Base-by-base conservation (phyloP, 2,797 vertebrate species). In the Danio choprae region DNA sequence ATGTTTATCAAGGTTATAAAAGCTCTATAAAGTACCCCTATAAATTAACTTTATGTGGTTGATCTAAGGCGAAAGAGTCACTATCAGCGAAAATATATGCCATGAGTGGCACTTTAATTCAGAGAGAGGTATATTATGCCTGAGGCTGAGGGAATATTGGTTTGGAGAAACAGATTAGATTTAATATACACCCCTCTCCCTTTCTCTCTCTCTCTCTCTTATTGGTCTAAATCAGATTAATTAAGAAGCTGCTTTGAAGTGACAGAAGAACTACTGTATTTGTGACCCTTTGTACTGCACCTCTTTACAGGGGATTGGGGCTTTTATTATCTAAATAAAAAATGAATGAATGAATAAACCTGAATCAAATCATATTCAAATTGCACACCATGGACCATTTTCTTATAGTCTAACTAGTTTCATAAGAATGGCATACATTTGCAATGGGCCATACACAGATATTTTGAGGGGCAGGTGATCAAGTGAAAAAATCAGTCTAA, bases 171-270 rank as follows among this genome's bases (percentile, higher is more conserved):
- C 15, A 55, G 18, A 67, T 77, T 46, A 18, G 6, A 77, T 44
- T 29, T 13, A 56, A 62, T 64, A 41, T 58, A 74, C 9, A 59
- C 8, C 56, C 29, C 13, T 62, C 46, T 51, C 6, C 40, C 6
- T 20, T 9, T 13, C 13, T 55, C 62, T 43, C 15, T 65, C 11
- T 18, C 43, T 4, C 22, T 15, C 16, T 44, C 18, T 48, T 16
- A 13, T 36, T 48, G 40, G 16, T 22, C 60, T 60, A 79, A 80
- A 77, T 77, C 62, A 22, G 77, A 84, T 82, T 77, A 80, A 77
- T 68, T 80, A 77, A 73, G 29, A 69, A 13, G 8, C 36, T 79
- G 72, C 76, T 84, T 77, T 80, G 72, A 77, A 62, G 69, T 74
- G 56, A 79, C n/a, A 59, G 29, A 51, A 36, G 12, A n/a, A 41